Conservation (phyloP, 2,113 vertebrate genomes). For the Conger conger region DNA sequence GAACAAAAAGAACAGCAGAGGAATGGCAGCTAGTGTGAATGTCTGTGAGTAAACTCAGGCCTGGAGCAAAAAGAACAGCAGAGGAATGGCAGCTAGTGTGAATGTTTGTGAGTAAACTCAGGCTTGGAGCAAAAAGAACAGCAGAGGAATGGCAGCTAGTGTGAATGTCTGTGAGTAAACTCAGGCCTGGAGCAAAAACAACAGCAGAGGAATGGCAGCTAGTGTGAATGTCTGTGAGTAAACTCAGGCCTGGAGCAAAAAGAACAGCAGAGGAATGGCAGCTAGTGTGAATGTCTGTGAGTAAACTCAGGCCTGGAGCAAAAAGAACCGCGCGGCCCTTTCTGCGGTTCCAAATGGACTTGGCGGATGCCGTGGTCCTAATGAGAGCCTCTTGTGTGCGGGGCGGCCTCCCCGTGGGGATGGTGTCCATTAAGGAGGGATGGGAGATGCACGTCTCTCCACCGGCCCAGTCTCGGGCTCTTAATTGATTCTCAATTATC, state of each 20-base stretch:
- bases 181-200: not conserved
- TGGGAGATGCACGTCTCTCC: slow-evolving; percentile 44
- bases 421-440: slow-evolving; percentile 45
- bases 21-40: slow-evolving; percentile 35
- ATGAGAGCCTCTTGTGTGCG: slow-evolving; percentile 46
- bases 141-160: slow-evolving; percentile 34
- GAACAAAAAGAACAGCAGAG: not conserved
- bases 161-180: not conserved
- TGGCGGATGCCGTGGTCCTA: slow-evolving; percentile 18
- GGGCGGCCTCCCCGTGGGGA: slow-evolving; percentile 40
- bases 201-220: slow-evolving; percentile 31
- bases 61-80: not conserved
- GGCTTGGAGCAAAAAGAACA: not conserved
- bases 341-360: not conserved
- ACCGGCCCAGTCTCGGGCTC: slow-evolving; percentile 16
- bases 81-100: slow-evolving; percentile 35
- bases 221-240: slow-evolving; percentile 8
- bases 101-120: not conserved
- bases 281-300: slow-evolving; percentile 21
- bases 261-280: slow-evolving; percentile 23
- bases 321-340: not conserved
- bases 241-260: not conserved
- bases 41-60: not conserved
- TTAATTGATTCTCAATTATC: slow-evolving; percentile 55
- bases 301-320: not conserved